Evolutionary conservation across 2,797 vertebrate genomes (phyloP).

Genomic region (Sternarchorhynchus goeldii): DNA sequence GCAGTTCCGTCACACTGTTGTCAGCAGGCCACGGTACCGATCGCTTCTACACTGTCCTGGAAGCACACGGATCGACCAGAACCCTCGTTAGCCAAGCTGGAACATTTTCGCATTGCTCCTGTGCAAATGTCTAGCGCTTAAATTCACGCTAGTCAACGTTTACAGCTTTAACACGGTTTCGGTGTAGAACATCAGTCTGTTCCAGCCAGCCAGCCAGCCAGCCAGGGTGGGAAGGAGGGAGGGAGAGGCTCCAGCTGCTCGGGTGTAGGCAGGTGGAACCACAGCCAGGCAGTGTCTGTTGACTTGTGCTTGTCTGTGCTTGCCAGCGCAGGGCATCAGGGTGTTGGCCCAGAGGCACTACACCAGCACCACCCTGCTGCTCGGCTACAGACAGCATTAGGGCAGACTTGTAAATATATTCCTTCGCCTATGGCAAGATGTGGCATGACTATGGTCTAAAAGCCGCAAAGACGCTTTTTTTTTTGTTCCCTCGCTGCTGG

Average conservation of each 20-base stretch:
- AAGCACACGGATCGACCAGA: neutral
- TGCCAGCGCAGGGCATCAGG: neutral
- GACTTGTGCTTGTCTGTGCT: constrained; percentile 16
- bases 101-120: neutral
- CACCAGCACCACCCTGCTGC: constrained; percentile 8
- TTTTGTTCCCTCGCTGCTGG: too few relatives aligned
- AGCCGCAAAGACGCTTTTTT: too few relatives aligned
- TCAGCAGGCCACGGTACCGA: constrained; percentile 15
- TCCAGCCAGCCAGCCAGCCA: neutral
- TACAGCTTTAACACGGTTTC: too few relatives aligned
- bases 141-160: neutral
- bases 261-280: neutral
- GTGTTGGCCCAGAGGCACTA: neutral
- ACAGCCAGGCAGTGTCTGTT: neutral
- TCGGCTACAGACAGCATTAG: neutral
- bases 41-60: neutral
- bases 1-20: constrained; percentile 8
- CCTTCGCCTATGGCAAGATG: too few relatives aligned
- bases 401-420: neutral
- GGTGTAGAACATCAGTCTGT: neutral
- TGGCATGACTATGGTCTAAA: too few relatives aligned
- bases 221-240: neutral
- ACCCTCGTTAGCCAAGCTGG: neutral
- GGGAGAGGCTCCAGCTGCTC: neutral
- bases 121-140: neutral